Percentiles rank a stretch among this genome's conserved stretches.
Conservation (phyloP, 1,140 invertebrate species). For the Drosophila fuyamai region DNA sequence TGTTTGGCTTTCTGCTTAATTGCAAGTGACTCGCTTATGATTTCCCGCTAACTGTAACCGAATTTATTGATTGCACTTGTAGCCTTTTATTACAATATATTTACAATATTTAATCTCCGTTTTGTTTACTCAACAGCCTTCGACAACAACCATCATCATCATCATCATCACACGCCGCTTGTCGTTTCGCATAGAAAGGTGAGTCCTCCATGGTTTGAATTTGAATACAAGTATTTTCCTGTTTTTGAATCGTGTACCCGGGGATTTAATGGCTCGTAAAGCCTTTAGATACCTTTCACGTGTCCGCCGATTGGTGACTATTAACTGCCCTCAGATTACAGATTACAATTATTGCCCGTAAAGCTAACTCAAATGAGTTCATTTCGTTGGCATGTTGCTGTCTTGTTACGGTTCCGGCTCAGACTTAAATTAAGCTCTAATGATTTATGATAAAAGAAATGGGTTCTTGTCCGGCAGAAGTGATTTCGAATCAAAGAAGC, state of each 20-base stretch:
- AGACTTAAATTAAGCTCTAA: conserved; percentile 62
- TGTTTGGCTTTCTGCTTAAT: conserved; percentile 53
- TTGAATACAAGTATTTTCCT: conserved; percentile 6
- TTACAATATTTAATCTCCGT: conserved; percentile 19
- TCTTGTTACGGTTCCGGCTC: conserved; percentile 62
- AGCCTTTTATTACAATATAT: conserved; percentile 4
- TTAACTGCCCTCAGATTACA: conserved; percentile 62
- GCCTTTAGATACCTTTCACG: conserved; percentile 51
- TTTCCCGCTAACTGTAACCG: conserved; percentile 46
- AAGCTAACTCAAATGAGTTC: conserved; percentile 63
- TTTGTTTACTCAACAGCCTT: conserved; percentile 60
- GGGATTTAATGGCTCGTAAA: conserved; percentile 51
- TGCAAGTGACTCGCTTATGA: conserved; percentile 57
- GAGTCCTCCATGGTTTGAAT: conserved; percentile 20
- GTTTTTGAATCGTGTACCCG: conserved; percentile 4
- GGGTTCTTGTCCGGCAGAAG: conserved; percentile 2
- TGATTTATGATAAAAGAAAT: conserved; percentile 66
- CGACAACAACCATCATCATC: conserved; percentile 56
- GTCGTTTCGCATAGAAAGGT: conserved; percentile 74
- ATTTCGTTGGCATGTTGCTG: conserved; percentile 43
- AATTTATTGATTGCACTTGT: conserved; percentile 29
- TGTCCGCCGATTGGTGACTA: conserved; percentile 35
- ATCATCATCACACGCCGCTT: conserved; percentile 57
- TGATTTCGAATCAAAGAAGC: conserved; percentile 12
- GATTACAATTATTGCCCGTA: conserved; percentile 77